Conservation (phyloP, 2,888 invertebrate species). For the Oscheius onirici region DNA sequence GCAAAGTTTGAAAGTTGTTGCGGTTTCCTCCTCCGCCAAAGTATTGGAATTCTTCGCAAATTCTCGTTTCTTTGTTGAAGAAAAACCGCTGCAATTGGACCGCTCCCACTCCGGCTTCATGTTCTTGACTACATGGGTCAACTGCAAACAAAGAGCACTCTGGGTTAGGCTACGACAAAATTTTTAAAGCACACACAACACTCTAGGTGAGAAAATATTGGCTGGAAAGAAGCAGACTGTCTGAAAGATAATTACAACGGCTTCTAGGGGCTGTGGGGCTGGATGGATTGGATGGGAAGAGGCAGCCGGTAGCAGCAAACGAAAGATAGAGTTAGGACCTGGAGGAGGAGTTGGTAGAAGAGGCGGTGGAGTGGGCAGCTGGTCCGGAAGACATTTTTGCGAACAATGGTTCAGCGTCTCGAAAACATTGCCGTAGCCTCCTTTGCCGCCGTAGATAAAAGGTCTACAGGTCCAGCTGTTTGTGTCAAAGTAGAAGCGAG, state of each 20-base stretch:
- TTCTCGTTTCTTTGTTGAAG: slow-evolving; percentile 62
- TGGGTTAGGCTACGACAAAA: slow-evolving; percentile 3
- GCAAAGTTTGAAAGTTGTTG: slow-evolving; percentile 68
- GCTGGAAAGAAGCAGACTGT: slow-evolving; percentile 12
- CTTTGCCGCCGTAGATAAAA: slow-evolving; percentile 59
- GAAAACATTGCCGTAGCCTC: slow-evolving; percentile 64
- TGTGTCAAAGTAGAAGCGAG: slow-evolving; percentile 63
- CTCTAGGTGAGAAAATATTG: neutral
- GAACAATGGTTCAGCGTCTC: slow-evolving; percentile 56
- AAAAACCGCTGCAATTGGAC: slow-evolving; percentile 62
- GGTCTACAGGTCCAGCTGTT: slow-evolving; percentile 55
- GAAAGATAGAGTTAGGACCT: slow-evolving; percentile 26
- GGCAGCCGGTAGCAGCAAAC: slow-evolving; percentile 2
- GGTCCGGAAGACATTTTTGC: slow-evolving; percentile 33
- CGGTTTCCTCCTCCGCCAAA: slow-evolving; percentile 70
- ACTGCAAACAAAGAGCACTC: slow-evolving; percentile 58
- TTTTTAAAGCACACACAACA: slow-evolving; percentile 20
- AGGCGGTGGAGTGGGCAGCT: slow-evolving; percentile 17
- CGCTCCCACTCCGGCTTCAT: slow-evolving; percentile 67
- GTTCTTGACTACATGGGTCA: slow-evolving; percentile 66
- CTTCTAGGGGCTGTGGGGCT: neutral
- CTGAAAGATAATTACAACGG: slow-evolving; percentile 6
- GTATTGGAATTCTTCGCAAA: slow-evolving; percentile 68
- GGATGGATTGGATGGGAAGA: slow-evolving; percentile 6
- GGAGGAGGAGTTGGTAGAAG: slow-evolving; percentile 21